phyloP scores from a whole-genome alignment of 2,797 vertebrate genomes.

The Hippopotamyrus pictus region DNA sequence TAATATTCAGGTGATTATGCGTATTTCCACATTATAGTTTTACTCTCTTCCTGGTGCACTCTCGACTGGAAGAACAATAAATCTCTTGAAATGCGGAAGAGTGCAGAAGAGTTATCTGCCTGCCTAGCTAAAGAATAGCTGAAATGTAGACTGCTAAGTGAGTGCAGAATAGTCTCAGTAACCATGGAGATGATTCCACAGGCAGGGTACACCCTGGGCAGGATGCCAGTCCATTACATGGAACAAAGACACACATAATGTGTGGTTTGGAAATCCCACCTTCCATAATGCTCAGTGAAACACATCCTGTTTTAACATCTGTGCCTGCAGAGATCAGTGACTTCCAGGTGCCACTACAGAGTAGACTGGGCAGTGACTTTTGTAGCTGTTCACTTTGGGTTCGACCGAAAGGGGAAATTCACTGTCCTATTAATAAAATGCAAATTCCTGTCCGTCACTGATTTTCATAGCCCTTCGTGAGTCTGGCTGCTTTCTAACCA shows the following conservation, averaged over 20 bases:
- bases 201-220: background rate
- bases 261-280: too few species aligned
- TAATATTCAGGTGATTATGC: background rate
- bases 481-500: background rate
- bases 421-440: background rate
- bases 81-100: background rate
- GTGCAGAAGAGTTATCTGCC: background rate
- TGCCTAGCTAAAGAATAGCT: background rate
- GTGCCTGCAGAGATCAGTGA: background rate
- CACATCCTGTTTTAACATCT: background rate
- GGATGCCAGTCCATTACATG: too few species aligned
- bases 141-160: background rate
- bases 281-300: background rate
- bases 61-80: background rate
- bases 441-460: background rate
- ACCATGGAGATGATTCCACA: background rate
- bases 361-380: background rate
- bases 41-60: background rate
- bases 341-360: background rate
- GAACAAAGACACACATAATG: too few species aligned
- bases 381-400: background rate
- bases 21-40: background rate
- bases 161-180: background rate
- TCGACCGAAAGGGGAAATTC: background rate
- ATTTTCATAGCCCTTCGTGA: background rate